Base-by-base conservation (phyloP, 2,888 invertebrate genomes). In the Tipula vernalis region DNA sequence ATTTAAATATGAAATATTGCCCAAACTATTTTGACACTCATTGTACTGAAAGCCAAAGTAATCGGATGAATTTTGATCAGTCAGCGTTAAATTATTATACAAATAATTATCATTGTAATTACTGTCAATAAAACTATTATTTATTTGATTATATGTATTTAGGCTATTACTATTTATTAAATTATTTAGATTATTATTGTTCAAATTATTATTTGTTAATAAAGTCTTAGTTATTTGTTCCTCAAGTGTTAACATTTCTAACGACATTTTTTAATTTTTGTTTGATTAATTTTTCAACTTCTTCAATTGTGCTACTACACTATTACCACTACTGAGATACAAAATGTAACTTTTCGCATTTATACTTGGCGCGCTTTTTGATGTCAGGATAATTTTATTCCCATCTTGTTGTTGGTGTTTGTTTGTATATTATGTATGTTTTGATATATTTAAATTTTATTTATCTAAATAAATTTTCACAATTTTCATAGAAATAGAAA, bases 1-100 rank as follows among this genome's bases (percentile, higher is more conserved):
- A 89, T 91, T 91, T 90, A 90, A 90, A 88, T 91, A 91, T 88
- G 89, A 88, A 86, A 88, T 87, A 87, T 91, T 91, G 4, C 89
- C 87, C 39, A 88, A 89, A 44, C 87, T 44, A 88, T 90, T 89
- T 87, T 89, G 42, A 87, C 91, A 91, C 1, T 88, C 88, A 0
- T 88, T 89, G 42, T 86, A 88, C 86, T 88, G 87, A 57, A 71
- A 86, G 71, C 28, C 86, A 36, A 85, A 86, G 8, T 39, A 86
- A 18, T 87, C 86, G 84, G 84, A 39, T 2, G 41, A 84, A 84
- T 84, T 84, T 51, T 51, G 51, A 28, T 71, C 71, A 71, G 71
- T 28, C 28, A 28, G 10, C 6, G 84, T 84, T 39, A 6, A 39
- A 84, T 84, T 84, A 84, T 84, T 84, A n/a, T 41, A 39, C 5